Percentiles rank a stretch among this genome's conserved stretches.
Evolutionary conservation across 2,113 vertebrate species (phyloP).

Genomic region (Desmodus rotundus): DNA sequence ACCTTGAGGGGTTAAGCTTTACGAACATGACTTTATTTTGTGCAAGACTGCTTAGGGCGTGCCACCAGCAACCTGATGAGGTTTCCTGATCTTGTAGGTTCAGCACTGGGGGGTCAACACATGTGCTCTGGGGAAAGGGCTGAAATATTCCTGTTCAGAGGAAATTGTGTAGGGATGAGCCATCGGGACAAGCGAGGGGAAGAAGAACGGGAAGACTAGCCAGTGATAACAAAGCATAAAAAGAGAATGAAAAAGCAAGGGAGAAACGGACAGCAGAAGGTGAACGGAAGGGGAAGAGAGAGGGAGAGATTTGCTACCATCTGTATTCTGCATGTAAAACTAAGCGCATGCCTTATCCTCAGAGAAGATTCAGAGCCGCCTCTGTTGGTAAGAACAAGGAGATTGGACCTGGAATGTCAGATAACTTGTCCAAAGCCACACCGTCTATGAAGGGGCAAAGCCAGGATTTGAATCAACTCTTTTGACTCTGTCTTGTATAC

Average conservation of each 20-base stretch:
- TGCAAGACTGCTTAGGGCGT: neutral
- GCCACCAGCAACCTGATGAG: neutral
- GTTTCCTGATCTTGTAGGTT: neutral
- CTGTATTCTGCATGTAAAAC: neutral
- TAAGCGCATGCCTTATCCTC: neutral
- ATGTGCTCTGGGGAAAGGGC: neutral
- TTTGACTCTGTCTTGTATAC: neutral
- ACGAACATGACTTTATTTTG: neutral
- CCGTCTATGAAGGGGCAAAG: neutral
- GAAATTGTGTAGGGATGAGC: neutral
- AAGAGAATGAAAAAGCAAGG: neutral
- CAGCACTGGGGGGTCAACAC: neutral
- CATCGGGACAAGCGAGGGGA: neutral
- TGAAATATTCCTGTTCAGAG: neutral
- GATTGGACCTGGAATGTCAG: neutral
- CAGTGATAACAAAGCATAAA: neutral
- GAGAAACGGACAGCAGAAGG: neutral
- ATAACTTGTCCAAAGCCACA: neutral
- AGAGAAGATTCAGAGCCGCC: neutral
- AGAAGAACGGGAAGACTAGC: neutral
- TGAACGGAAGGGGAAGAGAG: neutral
- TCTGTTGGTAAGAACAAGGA: neutral
- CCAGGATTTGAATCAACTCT: neutral
- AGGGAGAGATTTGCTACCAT: rapidly evolving
- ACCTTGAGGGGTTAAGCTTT: neutral